Evolutionary conservation across 2,888 invertebrate genomes (phyloP).

Genomic region (Zygothrica quintamaculata): DNA sequence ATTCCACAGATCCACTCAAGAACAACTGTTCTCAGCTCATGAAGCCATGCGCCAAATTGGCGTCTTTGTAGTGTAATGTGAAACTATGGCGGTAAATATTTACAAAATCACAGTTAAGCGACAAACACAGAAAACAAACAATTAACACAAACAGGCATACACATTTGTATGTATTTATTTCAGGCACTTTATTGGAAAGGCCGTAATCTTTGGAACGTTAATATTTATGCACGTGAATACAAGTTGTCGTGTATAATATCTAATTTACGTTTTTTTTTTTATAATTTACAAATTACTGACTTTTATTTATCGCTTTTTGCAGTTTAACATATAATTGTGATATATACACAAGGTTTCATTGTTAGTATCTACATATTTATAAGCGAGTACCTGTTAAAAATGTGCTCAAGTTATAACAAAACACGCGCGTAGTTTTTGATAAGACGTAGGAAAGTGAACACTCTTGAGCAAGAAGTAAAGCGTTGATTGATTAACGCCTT

Average conservation of each 20-base stretch:
- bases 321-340: constrained; percentile 5
- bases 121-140: constrained; percentile 16
- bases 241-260: constrained; percentile 17
- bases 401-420: constrained; percentile 31
- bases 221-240: constrained; percentile 35
- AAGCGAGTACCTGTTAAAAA: constrained; percentile 47
- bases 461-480: constrained; percentile 18
- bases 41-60: constrained; percentile 35
- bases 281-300: neutral
- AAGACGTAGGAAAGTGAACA: constrained; percentile 44
- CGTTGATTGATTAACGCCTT: constrained; percentile 66
- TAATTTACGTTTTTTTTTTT: too few species aligned
- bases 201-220: constrained; percentile 16
- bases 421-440: constrained; percentile 63
- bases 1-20: neutral
- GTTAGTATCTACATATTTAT: constrained; percentile 20
- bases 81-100: constrained; percentile 31
- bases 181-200: neutral
- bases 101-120: constrained; percentile 40
- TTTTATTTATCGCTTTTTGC: constrained; percentile 36
- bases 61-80: constrained; percentile 38
- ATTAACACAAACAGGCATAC: neutral
- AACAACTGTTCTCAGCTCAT: constrained; percentile 4
- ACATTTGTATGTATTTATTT: constrained; percentile 1
- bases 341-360: constrained; percentile 2